Base-by-base conservation (phyloP, 1,140 invertebrate species). In the Aphelenchoides fujianensis region DNA sequence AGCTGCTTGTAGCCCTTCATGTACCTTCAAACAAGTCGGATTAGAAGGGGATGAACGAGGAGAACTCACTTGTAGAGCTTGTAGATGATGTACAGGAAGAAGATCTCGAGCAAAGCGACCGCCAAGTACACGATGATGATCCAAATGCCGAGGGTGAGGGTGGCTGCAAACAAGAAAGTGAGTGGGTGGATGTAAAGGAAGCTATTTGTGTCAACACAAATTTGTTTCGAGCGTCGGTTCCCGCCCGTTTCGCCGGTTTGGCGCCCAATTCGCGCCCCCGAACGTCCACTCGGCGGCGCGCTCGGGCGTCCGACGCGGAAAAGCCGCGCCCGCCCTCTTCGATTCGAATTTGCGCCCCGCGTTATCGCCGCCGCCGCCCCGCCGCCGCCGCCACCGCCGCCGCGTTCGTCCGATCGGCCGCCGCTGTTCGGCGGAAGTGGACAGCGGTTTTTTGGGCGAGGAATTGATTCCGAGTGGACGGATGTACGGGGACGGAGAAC, bases 111-210 rank as follows among this genome's bases (percentile, higher is more conserved):
- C 32, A 80, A 52, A 5, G 81, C 81, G 16, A 83, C 71, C 2
- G 79, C 70, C 28, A 83, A 61, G 54, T 83, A 83, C n/a, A 83
- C 82, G 7, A 81, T 71, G n/a, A 83, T 85, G 35, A 83, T 83
- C 71, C 74, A 73, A 31, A 74, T 71, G 27, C 81, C 81, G 48
- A 83, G 74, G 2, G 71, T 48, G 35, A 69, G 70, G 3, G 81
- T 83, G 16, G 82, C 81, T 83, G 68, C 75, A 83, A 76, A 35
- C 12, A 48, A n/a, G n/a, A n/a, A n/a, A n/a, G n/a, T n/a, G n/a
- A n/a, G n/a, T n/a, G n/a, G n/a, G n/a, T n/a, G n/a, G n/a, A n/a
- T n/a, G n/a, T n/a, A n/a, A n/a, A n/a, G n/a, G n/a, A n/a, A n/a
- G n/a, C n/a, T n/a, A n/a, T n/a, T n/a, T n/a, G n/a, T n/a, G n/a